phyloP scores from a whole-genome alignment of 2,797 vertebrate species.

The Lates japonicus region DNA sequence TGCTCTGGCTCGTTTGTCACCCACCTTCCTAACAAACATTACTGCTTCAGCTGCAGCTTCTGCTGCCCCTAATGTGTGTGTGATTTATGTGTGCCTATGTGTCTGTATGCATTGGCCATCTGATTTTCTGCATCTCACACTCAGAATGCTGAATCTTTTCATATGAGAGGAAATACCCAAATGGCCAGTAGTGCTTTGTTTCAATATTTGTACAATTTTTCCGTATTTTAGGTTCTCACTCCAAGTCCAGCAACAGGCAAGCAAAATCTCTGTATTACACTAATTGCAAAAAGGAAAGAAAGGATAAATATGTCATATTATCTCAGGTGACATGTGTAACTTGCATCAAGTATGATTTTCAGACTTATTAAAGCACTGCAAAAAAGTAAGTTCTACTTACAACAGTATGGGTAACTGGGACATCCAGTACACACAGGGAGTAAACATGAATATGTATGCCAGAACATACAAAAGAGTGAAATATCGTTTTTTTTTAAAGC shows the following conservation, averaged over 20 bases:
- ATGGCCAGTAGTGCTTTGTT: constrained; percentile 9
- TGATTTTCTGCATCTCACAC: constrained; percentile 6
- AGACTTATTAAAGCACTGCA: constrained; percentile 29
- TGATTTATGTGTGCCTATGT: constrained; percentile 20
- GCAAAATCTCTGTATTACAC: background rate
- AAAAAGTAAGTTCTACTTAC: constrained; percentile 18
- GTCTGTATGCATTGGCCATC: constrained; percentile 2
- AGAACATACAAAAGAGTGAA: constrained; percentile 27
- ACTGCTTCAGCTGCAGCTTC: constrained; percentile 51
- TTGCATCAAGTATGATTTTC: constrained; percentile 14
- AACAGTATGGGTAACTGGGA: constrained; percentile 37
- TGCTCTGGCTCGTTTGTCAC: constrained; percentile 80
- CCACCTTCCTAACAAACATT: constrained; percentile 83
- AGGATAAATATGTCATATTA: constrained; percentile 14
- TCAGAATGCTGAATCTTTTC: constrained; percentile 35
- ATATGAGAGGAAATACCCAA: constrained; percentile 16
- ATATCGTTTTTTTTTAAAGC: constrained; percentile 17
- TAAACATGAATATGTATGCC: constrained; percentile 23
- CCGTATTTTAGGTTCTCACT: background rate
- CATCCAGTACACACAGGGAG: constrained; percentile 32
- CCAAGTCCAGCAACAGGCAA: background rate
- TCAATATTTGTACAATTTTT: constrained; percentile 2
- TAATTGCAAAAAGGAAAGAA: constrained; percentile 11
- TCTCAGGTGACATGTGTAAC: constrained; percentile 23
- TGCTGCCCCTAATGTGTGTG: constrained; percentile 44